A percentile compares a stretch with the other conserved stretches of the same genome.
These are phyloP conservation scores for Cardiocondyla obscurior DNA, from an alignment of 1,140 invertebrate genomes.

Conservation along the genomic window DNA sequence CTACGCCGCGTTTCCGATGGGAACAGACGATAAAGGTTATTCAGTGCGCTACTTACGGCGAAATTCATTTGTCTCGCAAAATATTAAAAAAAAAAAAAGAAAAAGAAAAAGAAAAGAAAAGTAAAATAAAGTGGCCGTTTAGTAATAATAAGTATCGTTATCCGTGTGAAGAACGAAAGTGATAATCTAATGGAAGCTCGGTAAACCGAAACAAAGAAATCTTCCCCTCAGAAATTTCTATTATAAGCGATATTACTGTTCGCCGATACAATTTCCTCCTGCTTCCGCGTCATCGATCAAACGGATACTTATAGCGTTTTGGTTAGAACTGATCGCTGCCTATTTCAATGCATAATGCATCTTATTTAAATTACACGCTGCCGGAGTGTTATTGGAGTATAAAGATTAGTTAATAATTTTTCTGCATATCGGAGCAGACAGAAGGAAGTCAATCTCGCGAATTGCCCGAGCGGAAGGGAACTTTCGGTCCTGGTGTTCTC, in stretches of 20 bases:
- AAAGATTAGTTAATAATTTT: slow-evolving; percentile 7
- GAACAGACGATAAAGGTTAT: not conserved
- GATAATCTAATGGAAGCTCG: not conserved
- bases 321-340: not conserved
- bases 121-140: too few relatives aligned
- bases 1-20: slow-evolving; percentile 2
- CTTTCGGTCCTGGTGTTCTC: not conserved
- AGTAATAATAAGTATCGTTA: slow-evolving; percentile 9
- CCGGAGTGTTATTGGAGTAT: not conserved
- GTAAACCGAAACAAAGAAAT: not conserved
- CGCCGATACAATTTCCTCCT: slow-evolving; percentile 14
- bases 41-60: not conserved
- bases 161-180: not conserved
- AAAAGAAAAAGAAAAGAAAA: too few relatives aligned
- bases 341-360: not conserved
- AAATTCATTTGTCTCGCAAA: slow-evolving; percentile 1
- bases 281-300: slow-evolving; percentile 13
- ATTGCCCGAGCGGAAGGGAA: not conserved
- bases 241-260: not conserved
- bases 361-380: not conserved
- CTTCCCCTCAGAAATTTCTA: not conserved
- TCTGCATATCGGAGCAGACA: not conserved
- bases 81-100: not conserved
- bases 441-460: not conserved
- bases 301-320: slow-evolving; percentile 1